phyloP scores from a whole-genome alignment of 2,888 invertebrate genomes.

The Dryadula phaetusa region DNA sequence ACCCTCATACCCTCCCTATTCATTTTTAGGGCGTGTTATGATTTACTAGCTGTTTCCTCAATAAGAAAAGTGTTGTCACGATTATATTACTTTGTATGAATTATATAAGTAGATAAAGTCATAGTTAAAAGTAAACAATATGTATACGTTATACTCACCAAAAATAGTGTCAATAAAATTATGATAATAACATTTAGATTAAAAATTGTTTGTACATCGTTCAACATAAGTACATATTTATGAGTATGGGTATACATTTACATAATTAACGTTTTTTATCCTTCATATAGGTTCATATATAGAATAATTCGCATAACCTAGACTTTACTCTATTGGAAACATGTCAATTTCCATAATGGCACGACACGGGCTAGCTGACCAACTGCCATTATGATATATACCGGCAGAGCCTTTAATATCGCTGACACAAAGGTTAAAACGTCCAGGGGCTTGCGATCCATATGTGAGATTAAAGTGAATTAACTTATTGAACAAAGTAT shows the following conservation, averaged over 20 bases:
- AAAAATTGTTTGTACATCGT: too few species aligned
- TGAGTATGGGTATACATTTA: too few species aligned
- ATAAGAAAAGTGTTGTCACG: constrained; percentile 61
- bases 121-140: too few species aligned
- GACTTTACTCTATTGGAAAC: constrained; percentile 45
- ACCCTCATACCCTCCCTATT: constrained; percentile 52
- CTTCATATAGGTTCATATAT: neutral
- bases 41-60: constrained; percentile 67
- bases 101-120: constrained; percentile 5
- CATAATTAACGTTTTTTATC: too few species aligned
- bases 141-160: too few species aligned
- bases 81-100: constrained; percentile 26
- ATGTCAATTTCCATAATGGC: constrained; percentile 76
- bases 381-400: constrained; percentile 58
- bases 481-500: constrained; percentile 32
- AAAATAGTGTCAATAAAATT: too few species aligned
- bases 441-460: constrained; percentile 30
- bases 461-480: constrained; percentile 35
- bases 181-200: too few species aligned
- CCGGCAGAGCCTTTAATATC: constrained; percentile 47
- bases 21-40: constrained; percentile 64
- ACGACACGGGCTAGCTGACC: constrained; percentile 62
- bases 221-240: too few species aligned
- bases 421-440: constrained; percentile 46
- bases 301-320: constrained; percentile 5